Evolutionary conservation across 2,797 vertebrate genomes (phyloP), one percentile per base, ranked within the genome.

Genomic region (Neosilurus mollespiculum): DNA sequence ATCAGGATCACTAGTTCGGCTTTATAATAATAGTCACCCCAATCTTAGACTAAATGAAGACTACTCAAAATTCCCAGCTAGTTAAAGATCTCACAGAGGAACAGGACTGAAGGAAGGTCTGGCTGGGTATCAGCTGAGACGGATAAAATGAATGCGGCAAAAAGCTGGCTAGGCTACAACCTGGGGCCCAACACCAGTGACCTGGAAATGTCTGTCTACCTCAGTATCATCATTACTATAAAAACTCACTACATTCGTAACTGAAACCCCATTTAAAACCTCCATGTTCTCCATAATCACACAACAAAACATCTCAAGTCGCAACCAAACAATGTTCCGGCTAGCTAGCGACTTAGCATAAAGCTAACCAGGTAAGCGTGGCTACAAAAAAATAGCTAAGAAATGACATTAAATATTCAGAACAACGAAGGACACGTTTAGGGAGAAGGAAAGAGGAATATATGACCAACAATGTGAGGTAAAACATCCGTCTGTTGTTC

Each of bases 101-200:
- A 18, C 51, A 54, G 51, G 49, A 30, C 3, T 30, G 9, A 51
- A 8, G 24, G 43, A 30, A 54, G 53, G 1, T 12, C 4, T 37
- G 4, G 16, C 15, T 75, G 26, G 15, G 6, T 24, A 24, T 10
- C 43, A 53, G 69, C 54, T 58, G 16, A 75, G 59, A 24, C n/a
- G 14, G 30, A 78, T 64, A 26, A 78, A 18, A 75, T 61, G 53
- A 78, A 79, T 84, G 83, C 83, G 77, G 59, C 78, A 73, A 65
- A 30, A 24, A 18, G 4, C 76, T 78, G 58, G 8, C 59, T 78
- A 51, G 67, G n/a, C 34, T 56, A 64, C 72, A 83, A 49, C 53
- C 43, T 4, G 69, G 30, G 76, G 24, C 82, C 77, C 65, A 78
- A 67, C 11, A 22, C 26, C 9, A 43, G 11, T 12, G 15, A 51